Evolutionary conservation across 2,888 invertebrate species (phyloP).

Genomic region (Augiades crinisus): DNA sequence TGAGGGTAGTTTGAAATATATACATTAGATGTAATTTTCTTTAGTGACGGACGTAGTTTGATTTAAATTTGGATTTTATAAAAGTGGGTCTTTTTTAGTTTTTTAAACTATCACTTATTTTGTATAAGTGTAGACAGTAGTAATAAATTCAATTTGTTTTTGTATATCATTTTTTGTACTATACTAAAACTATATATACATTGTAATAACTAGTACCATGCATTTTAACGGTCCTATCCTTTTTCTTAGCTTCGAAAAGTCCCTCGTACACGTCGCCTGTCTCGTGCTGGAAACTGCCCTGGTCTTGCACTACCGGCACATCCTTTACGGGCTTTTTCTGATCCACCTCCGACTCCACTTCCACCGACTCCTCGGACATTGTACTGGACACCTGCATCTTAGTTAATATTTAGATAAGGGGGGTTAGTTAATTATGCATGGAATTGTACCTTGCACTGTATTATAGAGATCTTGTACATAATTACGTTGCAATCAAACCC

Average conservation of each 20-base stretch:
- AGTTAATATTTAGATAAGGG: too few species aligned
- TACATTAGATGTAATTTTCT: too few species aligned
- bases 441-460: too few species aligned
- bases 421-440: too few species aligned
- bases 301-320: slow-evolving; percentile 51
- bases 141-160: not conserved
- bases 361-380: slow-evolving; percentile 42
- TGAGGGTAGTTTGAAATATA: too few species aligned
- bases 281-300: slow-evolving; percentile 67
- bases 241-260: slow-evolving; percentile 77
- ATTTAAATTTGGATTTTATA: too few species aligned
- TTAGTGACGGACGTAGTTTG: too few species aligned
- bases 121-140: too few species aligned
- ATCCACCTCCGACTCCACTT: slow-evolving; percentile 38
- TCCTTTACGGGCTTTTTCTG: slow-evolving; percentile 49
- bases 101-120: too few species aligned
- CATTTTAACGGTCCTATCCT: slow-evolving; percentile 62
- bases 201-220: slow-evolving; percentile 60
- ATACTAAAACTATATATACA: not conserved
- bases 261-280: slow-evolving; percentile 83
- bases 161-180: not conserved
- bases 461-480: too few species aligned
- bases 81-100: too few species aligned
- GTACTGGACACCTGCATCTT: not conserved
- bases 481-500: too few species aligned